Evolutionary conservation across 1,140 invertebrate species (phyloP).

Genomic region (Paraescarpia echinospica): DNA sequence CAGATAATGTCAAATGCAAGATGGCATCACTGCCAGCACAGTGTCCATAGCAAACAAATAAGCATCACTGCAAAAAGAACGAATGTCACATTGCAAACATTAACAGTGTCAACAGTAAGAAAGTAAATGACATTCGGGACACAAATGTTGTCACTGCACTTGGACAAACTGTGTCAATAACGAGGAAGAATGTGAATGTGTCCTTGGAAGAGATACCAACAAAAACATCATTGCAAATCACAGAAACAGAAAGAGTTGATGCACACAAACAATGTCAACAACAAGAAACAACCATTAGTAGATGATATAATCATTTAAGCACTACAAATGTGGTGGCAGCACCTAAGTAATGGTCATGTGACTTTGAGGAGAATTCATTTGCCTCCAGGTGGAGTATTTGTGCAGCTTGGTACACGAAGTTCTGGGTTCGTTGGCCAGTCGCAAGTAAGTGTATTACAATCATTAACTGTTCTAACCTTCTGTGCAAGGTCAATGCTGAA

Average conservation of each 20-base stretch:
- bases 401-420: conserved; percentile 58
- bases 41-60: neutral
- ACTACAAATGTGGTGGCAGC: neutral
- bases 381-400: conserved; percentile 48
- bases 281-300: neutral
- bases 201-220: neutral
- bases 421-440: conserved; percentile 53
- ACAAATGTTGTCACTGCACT: neutral
- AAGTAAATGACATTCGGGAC: neutral
- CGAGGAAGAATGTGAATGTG: neutral
- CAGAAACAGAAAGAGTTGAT: neutral
- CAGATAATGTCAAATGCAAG: too few relatives aligned
- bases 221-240: neutral
- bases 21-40: too few relatives aligned
- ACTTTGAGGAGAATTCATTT: neutral
- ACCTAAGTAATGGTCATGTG: neutral
- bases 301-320: neutral
- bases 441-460: conserved; percentile 43
- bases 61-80: neutral
- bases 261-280: neutral
- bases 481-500: too few relatives aligned
- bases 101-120: neutral
- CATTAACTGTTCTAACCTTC: too few relatives aligned
- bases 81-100: neutral
- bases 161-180: neutral